A percentile compares a stretch with the other conserved stretches of the same genome.
Conservation (phyloP, 2,797 vertebrate species). For the Sitta carolinensis region DNA sequence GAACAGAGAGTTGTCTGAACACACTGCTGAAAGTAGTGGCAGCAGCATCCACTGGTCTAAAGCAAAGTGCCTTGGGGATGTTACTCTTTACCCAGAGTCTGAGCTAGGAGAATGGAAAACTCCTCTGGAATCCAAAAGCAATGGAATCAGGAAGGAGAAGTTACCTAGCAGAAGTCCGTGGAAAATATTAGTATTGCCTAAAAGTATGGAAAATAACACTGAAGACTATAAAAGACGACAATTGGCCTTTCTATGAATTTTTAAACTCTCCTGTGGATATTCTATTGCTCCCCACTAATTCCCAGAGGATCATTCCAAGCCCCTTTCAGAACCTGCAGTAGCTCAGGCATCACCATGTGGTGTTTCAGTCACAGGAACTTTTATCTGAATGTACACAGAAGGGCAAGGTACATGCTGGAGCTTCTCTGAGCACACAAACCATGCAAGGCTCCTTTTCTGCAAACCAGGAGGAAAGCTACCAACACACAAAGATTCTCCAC, state of each 20-base stretch:
- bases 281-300: neutral
- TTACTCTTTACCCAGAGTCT: neutral
- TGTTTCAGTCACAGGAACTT: neutral
- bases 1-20: neutral
- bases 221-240: neutral
- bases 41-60: neutral
- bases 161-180: neutral
- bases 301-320: neutral
- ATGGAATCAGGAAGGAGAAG: neutral
- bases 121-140: neutral
- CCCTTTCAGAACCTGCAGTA: neutral
- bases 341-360: neutral
- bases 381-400: neutral
- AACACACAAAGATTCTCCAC: neutral
- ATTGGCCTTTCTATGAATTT: neutral
- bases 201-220: neutral
- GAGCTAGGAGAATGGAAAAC: neutral
- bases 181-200: neutral
- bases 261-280: neutral
- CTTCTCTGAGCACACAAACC: neutral
- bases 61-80: neutral
- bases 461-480: neutral
- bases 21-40: neutral
- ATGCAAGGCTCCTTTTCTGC: constrained; percentile 12
- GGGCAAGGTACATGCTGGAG: neutral